These are phyloP conservation scores for Drosophila antonietae DNA, from an alignment of 2,888 invertebrate species.

Conservation along the genomic window DNA sequence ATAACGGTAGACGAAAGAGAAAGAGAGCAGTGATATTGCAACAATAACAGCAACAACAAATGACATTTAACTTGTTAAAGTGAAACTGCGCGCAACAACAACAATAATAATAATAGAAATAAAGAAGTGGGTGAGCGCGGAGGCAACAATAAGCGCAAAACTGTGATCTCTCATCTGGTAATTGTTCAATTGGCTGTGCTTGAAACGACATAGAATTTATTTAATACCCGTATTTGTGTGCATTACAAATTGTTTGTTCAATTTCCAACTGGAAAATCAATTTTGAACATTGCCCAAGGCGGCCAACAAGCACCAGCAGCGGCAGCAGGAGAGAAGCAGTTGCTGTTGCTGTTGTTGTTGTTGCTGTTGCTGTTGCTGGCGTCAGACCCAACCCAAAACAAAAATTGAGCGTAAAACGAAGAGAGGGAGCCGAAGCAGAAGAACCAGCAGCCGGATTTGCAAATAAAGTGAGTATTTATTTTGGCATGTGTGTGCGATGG, in stretches of 20 bases:
- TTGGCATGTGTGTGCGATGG: slow-evolving; percentile 22
- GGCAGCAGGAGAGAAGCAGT: slow-evolving; percentile 62
- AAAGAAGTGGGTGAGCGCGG: slow-evolving; percentile 45
- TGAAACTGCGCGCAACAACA: slow-evolving; percentile 68
- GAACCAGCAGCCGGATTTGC: slow-evolving; percentile 72
- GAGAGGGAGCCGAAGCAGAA: slow-evolving; percentile 47
- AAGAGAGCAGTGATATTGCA: slow-evolving; percentile 45
- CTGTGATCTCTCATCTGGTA: slow-evolving; percentile 71
- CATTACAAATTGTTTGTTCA: slow-evolving; percentile 58
- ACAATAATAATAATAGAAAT: slow-evolving; percentile 37
- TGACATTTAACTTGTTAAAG: slow-evolving; percentile 69
- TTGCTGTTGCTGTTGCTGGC: slow-evolving; percentile 57
- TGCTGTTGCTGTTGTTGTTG: slow-evolving; percentile 48
- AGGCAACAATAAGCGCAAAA: slow-evolving; percentile 41
- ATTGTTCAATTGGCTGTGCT: slow-evolving; percentile 78
- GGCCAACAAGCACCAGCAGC: slow-evolving; percentile 69
- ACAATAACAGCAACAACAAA: slow-evolving; percentile 61
- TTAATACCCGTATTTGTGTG: slow-evolving; percentile 61
- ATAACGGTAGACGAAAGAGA: slow-evolving; percentile 70
- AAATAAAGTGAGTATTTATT: slow-evolving; percentile 70
- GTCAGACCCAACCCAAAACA: slow-evolving; percentile 76
- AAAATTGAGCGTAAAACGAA: slow-evolving; percentile 58
- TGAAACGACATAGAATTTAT: slow-evolving; percentile 65
- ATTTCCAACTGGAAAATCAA: slow-evolving; percentile 78
- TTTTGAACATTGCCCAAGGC: slow-evolving; percentile 66